Evolutionary conservation across 2,888 invertebrate species (phyloP), one percentile per base, ranked within the genome.

Genomic region (Candidula unifasciata): DNA sequence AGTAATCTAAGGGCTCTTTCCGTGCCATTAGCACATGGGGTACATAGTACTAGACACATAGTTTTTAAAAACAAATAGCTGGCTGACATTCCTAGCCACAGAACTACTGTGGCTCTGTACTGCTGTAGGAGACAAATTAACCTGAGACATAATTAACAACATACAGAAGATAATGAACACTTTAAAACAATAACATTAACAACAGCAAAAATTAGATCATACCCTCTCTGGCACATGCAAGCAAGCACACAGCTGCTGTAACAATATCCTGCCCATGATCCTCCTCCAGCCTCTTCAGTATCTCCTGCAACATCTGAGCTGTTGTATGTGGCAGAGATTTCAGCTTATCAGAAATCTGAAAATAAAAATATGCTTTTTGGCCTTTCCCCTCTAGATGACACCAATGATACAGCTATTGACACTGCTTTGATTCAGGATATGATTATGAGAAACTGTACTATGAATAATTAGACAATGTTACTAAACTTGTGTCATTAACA

Each of bases 311-410:
- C 80, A 94, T 88, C 73, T 86, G 86, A 16, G 91, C 89, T 16
- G 92, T 88, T 0, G 93, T 93, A 66, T 93, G 93, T 27, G 93
- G 93, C 82, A 94, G 88, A 6, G 89, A 88, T 86, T 92, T 92
- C 80, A 94, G 85, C 86, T 93, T 93, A 69, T 87, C 87, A 0
- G 89, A 90, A 18, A 93, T 89, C 93, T 93, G 87, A 37, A 87
- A 83, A 44, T 13, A 44, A 44, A 44, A 10, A 0, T 10, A 10
- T 44, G 44, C 44, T 10, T 44, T 10, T 44, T 44, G 13, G 44
- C 44, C 13, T 44, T 44, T 44, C 44, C 44, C 13, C 13, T 44
- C 44, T 44, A 44, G 8, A 10, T 44, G 44, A 44, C n/a, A n/a
- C n/a, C n/a, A n/a, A n/a, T n/a, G n/a, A n/a, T n/a, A n/a, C n/a